These are phyloP conservation scores for Chiroxiphia lanceolata DNA, from an alignment of 2,797 vertebrate species.

Conservation along the genomic window DNA sequence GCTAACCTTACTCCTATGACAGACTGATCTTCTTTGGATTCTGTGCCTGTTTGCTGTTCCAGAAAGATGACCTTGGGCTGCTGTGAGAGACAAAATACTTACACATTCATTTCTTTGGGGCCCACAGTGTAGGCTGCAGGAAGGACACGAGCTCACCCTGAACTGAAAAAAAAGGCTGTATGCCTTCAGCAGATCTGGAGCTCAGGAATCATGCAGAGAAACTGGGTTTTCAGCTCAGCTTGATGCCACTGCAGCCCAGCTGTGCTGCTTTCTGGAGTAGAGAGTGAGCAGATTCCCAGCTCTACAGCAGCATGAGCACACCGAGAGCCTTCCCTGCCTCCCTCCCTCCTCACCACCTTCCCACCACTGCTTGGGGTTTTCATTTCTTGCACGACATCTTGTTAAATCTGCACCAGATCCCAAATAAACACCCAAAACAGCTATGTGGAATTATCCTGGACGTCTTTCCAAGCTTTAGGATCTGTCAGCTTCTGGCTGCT, in stretches of 20 bases:
- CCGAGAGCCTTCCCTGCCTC: background rate
- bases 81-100: constrained; percentile 64
- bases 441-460: background rate
- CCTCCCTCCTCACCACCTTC: background rate
- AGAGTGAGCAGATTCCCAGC: background rate
- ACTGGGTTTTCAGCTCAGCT: background rate
- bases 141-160: background rate
- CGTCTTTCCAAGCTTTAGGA: background rate
- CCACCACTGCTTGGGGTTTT: background rate
- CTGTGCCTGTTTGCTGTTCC: constrained; percentile 62
- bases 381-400: background rate
- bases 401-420: constrained; percentile 9
- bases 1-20: constrained; percentile 68
- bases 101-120: constrained; percentile 47
- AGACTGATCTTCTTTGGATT: constrained; percentile 67
- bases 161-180: background rate
- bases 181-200: background rate
- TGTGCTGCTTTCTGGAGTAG: background rate
- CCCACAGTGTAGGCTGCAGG: constrained; percentile 7
- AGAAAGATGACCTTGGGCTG: constrained; percentile 68
- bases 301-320: background rate
- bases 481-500: constrained; percentile 30
- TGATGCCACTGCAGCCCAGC: background rate
- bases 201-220: background rate
- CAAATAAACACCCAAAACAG: background rate